Conservation (phyloP, 2,888 invertebrate genomes). For the Sphaerophoria taeniata region DNA sequence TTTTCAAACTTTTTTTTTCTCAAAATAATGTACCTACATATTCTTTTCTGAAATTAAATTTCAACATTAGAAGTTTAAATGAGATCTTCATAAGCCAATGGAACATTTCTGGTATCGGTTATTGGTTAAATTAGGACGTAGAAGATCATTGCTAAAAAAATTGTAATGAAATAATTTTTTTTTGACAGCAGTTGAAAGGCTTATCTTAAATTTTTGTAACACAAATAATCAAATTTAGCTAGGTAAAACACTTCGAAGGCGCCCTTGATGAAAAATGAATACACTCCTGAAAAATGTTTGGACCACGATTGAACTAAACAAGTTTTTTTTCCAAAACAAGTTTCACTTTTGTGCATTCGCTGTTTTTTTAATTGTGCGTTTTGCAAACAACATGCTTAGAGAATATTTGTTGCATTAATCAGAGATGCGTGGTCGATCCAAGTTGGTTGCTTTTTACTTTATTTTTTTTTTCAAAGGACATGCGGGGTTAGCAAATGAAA, state of each 20-base stretch:
- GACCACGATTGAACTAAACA: conserved; percentile 40
- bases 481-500: neutral
- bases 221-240: too few species aligned
- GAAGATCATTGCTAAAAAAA: too few species aligned
- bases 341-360: conserved; percentile 65
- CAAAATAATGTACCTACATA: too few species aligned
- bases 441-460: conserved; percentile 9
- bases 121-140: too few species aligned
- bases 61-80: too few species aligned
- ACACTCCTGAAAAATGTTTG: neutral
- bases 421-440: conserved; percentile 33
- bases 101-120: too few species aligned
- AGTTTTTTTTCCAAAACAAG: conserved; percentile 53
- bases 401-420: conserved; percentile 32
- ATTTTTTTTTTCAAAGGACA: conserved; percentile 8
- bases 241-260: neutral
- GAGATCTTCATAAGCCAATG: too few species aligned
- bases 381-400: conserved; percentile 10
- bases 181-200: too few species aligned
- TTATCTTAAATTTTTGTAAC: too few species aligned
- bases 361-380: neutral
- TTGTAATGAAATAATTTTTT: too few species aligned
- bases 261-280: neutral
- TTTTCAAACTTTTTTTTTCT: too few species aligned
- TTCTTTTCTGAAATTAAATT: too few species aligned